Evolutionary conservation across 1,140 invertebrate species (phyloP), one percentile per base, ranked within the genome.

Genomic region (Zaprionus kolodkinae): DNA sequence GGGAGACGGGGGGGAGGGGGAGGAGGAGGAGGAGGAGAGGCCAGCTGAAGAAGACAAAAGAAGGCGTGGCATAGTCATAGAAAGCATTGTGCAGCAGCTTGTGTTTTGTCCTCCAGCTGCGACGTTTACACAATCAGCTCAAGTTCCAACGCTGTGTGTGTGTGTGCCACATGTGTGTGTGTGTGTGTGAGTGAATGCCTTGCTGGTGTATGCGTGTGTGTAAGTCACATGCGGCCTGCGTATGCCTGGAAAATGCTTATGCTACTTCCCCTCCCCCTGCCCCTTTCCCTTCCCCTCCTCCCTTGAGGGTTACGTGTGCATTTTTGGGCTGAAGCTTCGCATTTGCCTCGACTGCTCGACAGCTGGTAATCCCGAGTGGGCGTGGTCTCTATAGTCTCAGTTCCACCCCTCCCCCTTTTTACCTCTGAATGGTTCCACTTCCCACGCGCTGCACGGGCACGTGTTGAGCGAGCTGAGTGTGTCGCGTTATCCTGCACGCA

Each of bases 101-200:
- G 27, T 55, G 40, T 36, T 65, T 36, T 65, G 36, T 65, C 21
- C 78, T 76, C 62, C 76, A 73, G 57, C 65, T 60, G 72, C 38
- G 68, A 40, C 45, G 80, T 72, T 87, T 88, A 89, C 77, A 89
- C 85, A 87, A 87, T 80, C 84, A 74, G 33, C 60, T 45, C 40
- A 3, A 62, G 27, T 17, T 30, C 27, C 60, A 54, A 54, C 40
- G 36, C n/a, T 43, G 38, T 13, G 15, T 27, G 10, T 48, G 60
- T 57, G 21, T 21, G 1, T 33, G 12, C 9, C 11, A 35, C 21
- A 21, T 21, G n/a, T 15, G 59, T 45, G n/a, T 25, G n/a, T 36
- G 30, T 38, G 48, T 72, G 57, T 38, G 13, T 33, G 43, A 67
- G 57, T 69, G 60, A 62, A 45, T 67, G 52, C 15, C 35, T n/a